These are phyloP conservation scores for Coracias cyanogaster DNA, from an alignment of 2,797 vertebrate genomes.

Conservation along the genomic window DNA sequence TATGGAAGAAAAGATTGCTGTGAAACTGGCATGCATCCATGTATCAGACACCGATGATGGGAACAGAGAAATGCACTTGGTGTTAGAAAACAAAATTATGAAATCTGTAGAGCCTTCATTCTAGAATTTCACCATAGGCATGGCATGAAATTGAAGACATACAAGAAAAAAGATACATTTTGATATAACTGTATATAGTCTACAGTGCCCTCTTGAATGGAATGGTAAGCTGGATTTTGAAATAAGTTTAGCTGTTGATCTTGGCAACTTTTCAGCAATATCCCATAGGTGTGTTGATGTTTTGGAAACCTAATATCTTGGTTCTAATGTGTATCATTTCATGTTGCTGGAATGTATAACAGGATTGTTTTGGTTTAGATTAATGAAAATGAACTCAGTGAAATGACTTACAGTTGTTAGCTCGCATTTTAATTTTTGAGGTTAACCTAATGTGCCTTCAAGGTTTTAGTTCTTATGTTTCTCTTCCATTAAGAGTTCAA, in stretches of 20 bases:
- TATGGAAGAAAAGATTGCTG: not conserved
- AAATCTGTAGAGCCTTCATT: not conserved
- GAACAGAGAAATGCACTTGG: not conserved
- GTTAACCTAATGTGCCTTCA: not conserved
- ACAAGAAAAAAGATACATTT: not conserved
- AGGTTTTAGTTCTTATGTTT: constrained; percentile 19
- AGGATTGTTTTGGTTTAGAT: constrained; percentile 9
- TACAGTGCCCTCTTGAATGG: not conserved
- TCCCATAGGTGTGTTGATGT: accelerated
- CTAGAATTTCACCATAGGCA: not conserved
- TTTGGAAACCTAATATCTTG: not conserved
- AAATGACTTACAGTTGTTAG: constrained; percentile 28
- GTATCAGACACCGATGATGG: not conserved
- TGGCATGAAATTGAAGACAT: not conserved
- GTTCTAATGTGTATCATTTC: not conserved
- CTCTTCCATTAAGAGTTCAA: not conserved
- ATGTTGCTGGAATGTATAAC: not conserved
- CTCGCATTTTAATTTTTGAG: not conserved
- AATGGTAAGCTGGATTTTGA: not conserved
- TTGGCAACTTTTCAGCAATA: not conserved
- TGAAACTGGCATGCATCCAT: not conserved
- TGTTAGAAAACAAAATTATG: not conserved
- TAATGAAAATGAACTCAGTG: not conserved
- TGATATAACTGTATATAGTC: not conserved
- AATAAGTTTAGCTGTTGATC: not conserved